These are phyloP conservation scores for Dolichotis patagonum DNA, from an alignment of 2,113 vertebrate species.

Conservation along the genomic window DNA sequence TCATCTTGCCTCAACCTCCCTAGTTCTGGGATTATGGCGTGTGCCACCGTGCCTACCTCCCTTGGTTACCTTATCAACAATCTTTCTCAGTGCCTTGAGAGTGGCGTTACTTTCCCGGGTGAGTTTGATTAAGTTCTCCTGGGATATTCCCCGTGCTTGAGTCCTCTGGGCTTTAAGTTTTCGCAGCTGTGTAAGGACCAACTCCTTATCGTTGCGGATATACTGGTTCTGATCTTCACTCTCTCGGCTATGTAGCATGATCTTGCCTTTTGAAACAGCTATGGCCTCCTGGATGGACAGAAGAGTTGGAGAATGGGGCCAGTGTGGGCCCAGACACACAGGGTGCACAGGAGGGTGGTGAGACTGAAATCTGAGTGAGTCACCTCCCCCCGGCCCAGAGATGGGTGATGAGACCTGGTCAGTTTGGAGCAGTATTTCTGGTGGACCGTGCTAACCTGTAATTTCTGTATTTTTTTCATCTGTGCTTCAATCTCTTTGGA, in stretches of 20 bases:
- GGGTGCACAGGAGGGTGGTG: background rate
- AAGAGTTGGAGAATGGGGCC: background rate
- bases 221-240: slow-evolving; percentile 78
- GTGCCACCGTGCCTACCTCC: background rate
- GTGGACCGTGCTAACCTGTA: slow-evolving; percentile 86
- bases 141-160: slow-evolving; percentile 74
- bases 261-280: slow-evolving; percentile 71
- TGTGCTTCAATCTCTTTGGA: slow-evolving; percentile 87
- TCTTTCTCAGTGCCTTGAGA: slow-evolving; percentile 83
- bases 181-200: slow-evolving; percentile 79
- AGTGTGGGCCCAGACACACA: background rate
- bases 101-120: slow-evolving; percentile 84
- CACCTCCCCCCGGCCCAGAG: background rate
- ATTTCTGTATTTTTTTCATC: slow-evolving; percentile 87
- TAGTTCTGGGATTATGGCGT: background rate
- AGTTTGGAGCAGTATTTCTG: background rate
- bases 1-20: background rate
- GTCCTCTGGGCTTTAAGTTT: slow-evolving; percentile 86
- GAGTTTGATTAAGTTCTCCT: slow-evolving; percentile 84
- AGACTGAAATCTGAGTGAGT: background rate
- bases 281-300: slow-evolving; percentile 85
- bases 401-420: background rate
- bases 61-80: slow-evolving; percentile 86
- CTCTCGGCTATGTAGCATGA: slow-evolving; percentile 75
- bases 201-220: slow-evolving; percentile 81